Evolutionary conservation across 2,797 vertebrate genomes (phyloP), one percentile per base, ranked within the genome.

Genomic region (Siniperca obscura): DNA sequence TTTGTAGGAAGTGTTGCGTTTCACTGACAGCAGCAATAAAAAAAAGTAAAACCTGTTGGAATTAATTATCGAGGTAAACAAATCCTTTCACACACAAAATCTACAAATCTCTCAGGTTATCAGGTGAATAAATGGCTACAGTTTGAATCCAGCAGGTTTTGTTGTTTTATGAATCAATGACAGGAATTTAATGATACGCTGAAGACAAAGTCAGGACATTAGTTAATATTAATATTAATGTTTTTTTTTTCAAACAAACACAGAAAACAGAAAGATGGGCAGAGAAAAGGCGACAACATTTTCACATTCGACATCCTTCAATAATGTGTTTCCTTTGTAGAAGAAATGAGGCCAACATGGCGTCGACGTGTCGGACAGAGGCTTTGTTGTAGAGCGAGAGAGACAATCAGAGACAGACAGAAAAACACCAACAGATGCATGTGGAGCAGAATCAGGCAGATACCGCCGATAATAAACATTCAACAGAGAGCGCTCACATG

Each of bases 291-390:
- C 42, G 42, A 44, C 42, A 16, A 44, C 8, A 11, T 21, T 50
- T 53, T 67, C 44, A 50, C 7, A 12, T 36, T 34, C 27, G 27
- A 6, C 70, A 17, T 10, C 7, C 1, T 69, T 12, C 59, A 40
- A 9, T 40, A 40, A 21, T 10, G 11, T 3, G 17, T 69, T 85
- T 61, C n/a, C 73, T 78, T 69, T 80, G 62, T 38, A n/a, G 27
- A 72, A 7, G 40, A 86, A 93, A 85, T 66, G 36, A 93, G 91
- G 90, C 86, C 90, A 92, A 89, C 87, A 89, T 92, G 90, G 90
- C 68, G 66, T 64, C 62, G 9, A 55, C 4, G 10, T 22, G 76
- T 42, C 2, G 38, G 80, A 67, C 53, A 21, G 46, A 50, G n/a
- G 60, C 57, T 50, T 67, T 67, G 65, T 53, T 48, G 57, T 16